Evolutionary conservation across 2,888 invertebrate genomes (phyloP), one percentile per base, ranked within the genome.

Genomic region (Philonicus albiceps): DNA sequence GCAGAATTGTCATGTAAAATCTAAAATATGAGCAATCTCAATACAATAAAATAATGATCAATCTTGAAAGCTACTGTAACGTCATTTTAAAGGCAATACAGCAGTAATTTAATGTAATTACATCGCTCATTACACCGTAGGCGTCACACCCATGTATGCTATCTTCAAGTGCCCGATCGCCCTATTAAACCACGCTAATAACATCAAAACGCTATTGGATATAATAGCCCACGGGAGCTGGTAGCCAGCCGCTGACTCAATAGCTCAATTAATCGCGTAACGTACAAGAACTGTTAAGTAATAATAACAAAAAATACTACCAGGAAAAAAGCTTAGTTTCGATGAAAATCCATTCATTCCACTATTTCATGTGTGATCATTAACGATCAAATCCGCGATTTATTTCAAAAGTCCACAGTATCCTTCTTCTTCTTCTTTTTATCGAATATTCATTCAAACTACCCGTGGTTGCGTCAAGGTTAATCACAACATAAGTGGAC

Each of bases 241-340:
- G 37, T 22, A 40, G 19, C 19, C 40, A 34, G 11, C 4, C 13
- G 37, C 37, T 37, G 37, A 37, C 37, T 76, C 76, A 76, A 76
- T 76, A 37, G 76, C 19, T 76, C 40, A 37, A 37, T 76, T 76
- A 76, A 76, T 76, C 37, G 76, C 40, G 43, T 40, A 76, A 76
- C 27, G 53, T 27, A 78, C 27, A 13, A 8, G n/a, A 27, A 27
- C 27, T 27, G 49, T 78, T 64, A 22, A 22, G 64, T 27, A 64
- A 64, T 64, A 22, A 64, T 64, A 64, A 64, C 19, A 64, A 49
- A 49, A 49, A 64, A 64, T 27, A 22, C 27, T 3, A 64, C 22
- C 22, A 27, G 64, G 64, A 64, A 64, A 64, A 49, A 49, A 22
- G 16, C 30, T 22, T 49, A 1, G 49, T 43, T 49, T 27, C 49